These are phyloP conservation scores for Caretta caretta DNA, from an alignment of 2,113 vertebrate genomes.

Conservation along the genomic window DNA sequence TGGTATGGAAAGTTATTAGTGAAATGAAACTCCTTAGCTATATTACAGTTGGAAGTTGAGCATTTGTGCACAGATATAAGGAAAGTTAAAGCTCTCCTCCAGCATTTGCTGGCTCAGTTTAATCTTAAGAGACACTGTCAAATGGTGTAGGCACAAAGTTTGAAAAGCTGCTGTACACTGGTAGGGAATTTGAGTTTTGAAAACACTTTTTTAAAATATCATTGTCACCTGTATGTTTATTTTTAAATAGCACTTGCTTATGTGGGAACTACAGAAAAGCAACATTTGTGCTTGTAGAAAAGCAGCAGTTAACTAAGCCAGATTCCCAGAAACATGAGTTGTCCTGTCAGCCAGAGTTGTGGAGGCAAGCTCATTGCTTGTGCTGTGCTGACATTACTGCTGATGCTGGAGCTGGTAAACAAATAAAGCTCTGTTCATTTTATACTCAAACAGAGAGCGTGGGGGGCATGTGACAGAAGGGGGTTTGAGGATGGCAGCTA, in stretches of 20 bases:
- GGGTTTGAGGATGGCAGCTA: background rate
- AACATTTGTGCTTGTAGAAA: background rate
- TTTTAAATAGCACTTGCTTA: background rate
- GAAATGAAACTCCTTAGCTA: background rate
- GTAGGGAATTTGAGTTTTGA: background rate
- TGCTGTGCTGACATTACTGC: background rate
- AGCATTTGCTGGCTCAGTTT: background rate
- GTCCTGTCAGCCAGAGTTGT: background rate
- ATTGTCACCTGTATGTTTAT: background rate
- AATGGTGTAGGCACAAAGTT: background rate
- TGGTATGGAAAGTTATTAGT: background rate
- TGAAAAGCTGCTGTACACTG: background rate
- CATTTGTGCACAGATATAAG: background rate
- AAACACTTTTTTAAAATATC: background rate
- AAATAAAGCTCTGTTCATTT: constrained; percentile 42
- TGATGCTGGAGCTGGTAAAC: background rate
- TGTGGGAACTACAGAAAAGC: background rate
- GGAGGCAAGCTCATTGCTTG: background rate
- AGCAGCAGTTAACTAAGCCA: background rate
- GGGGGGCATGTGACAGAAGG: background rate
- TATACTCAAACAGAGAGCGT: constrained; percentile 14
- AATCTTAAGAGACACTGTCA: background rate
- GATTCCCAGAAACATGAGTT: fast-evolving
- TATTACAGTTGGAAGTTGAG: background rate
- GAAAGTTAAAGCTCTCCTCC: background rate